Evolutionary conservation across 2,888 invertebrate genomes (phyloP), one percentile per base, ranked within the genome.

Genomic region (Melanostoma scalare): DNA sequence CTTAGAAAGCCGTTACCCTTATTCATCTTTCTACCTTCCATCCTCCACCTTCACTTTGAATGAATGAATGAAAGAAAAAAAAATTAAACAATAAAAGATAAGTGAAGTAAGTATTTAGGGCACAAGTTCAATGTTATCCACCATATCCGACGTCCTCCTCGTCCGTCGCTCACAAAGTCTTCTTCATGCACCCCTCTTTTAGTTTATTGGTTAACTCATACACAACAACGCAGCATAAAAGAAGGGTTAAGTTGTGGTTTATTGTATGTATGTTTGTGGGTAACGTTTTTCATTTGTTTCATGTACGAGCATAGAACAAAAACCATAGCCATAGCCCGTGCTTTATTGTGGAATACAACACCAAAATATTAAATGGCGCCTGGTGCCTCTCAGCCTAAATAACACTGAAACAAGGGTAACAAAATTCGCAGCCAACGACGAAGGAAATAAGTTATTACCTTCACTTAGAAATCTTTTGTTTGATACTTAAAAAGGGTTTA

Each of bases 391-490:
- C 72, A 67, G 2, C 8, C 40, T 53, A 42, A 44, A 52, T 61
- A 77, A 50, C 36, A 48, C 38, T 48, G 36, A 48, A 53, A 69
- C 50, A 77, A 71, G 63, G 63, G 63, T 58, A 72, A 48, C 38
- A 33, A 44, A 72, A 44, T 58, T 44, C 33, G 35, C 33, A 20
- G 20, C 20, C 33, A 48, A 63, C n/a, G 31, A 52, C 38, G 53
- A 71, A 69, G 79, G 60, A 79, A 61, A 79, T 84, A 84, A 84
- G 69, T 84, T 84, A 79, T 79, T 79, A 67, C 84, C 65, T 69
- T 53, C 84, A 84, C 79, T 84, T 79, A 84, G 78, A 71, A 79
- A 75, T 84, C 84, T 58, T 75, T 84, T 84, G 84, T 84, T 84
- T 60, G 46, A 65, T 56, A 74, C 78, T 74, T 78, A 68, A 78